Evolutionary conservation across 2,113 vertebrate species (phyloP), one percentile per base, ranked within the genome.

Genomic region (Ibidorhyncha struthersii): DNA sequence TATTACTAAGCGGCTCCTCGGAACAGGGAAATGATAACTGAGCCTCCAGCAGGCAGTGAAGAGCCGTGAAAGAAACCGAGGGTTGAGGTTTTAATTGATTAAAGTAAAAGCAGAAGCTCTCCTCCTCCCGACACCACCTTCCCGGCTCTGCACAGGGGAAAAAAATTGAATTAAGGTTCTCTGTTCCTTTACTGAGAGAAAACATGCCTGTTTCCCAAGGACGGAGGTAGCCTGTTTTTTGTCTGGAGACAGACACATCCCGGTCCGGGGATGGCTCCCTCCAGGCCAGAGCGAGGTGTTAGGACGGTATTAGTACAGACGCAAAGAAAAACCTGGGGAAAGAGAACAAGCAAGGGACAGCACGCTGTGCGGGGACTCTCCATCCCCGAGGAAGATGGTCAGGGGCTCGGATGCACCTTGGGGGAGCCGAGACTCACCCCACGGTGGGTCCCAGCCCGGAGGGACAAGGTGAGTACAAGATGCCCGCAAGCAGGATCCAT

Each of bases 161-260:
- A 73, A 70, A 27, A 90, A 89, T 58, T 13, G 0, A 71, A 63
- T 71, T 41, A 59, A 86, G 40, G 49, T 74, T 89, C 78, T 82
- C 47, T 86, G 85, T 72, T 78, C 69, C 10, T 17, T 66, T 52
- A 50, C 72, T 1, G 20, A 92, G 86, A 84, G 86, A 58, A 89
- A 89, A 85, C 1, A 4, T 52, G 86, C 27, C 77, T 1, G 18
- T 67, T 83, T 74, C 83, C 88, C 92, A 56, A 62, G 92, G 96
- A 84, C n/a, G 55, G 94, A 97, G 95, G 97, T 97, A 97, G 97
- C 93, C 97, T 94, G 89, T 84, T 79, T 96, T 81, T 65, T 65
- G 74, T 62, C 93, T 91, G 89, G 83, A 72, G 85, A 91, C 2
- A 55, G 82, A 91, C 73, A 14, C 59, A 47, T 30, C 83, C 72